Conservation (phyloP, 2,888 invertebrate genomes). For the Alviniconcha strummeri region DNA sequence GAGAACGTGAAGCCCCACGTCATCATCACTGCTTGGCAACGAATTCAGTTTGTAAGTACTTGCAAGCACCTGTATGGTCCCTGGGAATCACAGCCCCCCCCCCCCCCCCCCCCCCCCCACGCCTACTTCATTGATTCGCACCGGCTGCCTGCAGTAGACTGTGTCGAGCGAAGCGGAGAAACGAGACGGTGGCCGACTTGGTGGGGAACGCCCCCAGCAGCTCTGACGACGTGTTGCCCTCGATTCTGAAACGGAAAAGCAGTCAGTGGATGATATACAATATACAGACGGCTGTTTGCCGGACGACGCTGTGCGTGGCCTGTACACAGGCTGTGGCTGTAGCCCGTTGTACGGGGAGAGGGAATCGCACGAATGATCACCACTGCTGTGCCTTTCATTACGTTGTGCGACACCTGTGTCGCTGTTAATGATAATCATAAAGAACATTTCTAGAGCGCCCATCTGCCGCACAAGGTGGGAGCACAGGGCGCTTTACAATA, state of each 20-base stretch:
- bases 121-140: conserved; percentile 43
- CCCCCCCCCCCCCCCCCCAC: not conserved
- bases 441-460: not conserved
- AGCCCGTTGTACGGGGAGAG: no score
- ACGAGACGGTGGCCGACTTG: conserved; percentile 91
- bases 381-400: not conserved
- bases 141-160: conserved; percentile 93
- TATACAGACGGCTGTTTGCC: no score
- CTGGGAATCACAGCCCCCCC: not conserved
- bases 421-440: not conserved
- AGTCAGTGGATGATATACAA: not conserved
- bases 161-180: conserved; percentile 91
- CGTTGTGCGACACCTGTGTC: not conserved
- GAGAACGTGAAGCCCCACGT: not conserved
- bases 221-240: conserved; percentile 60
- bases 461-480: not conserved
- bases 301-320: no score
- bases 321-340: no score
- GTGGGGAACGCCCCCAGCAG: conserved; percentile 91
- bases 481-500: not conserved
- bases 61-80: not conserved
- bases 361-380: no score
- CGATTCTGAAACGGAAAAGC: conserved; percentile 50
- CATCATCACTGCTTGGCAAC: not conserved
- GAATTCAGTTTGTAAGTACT: not conserved